Evolutionary conservation across 2,797 vertebrate genomes (phyloP).

Genomic region (Cercopithecus hamlyni): DNA sequence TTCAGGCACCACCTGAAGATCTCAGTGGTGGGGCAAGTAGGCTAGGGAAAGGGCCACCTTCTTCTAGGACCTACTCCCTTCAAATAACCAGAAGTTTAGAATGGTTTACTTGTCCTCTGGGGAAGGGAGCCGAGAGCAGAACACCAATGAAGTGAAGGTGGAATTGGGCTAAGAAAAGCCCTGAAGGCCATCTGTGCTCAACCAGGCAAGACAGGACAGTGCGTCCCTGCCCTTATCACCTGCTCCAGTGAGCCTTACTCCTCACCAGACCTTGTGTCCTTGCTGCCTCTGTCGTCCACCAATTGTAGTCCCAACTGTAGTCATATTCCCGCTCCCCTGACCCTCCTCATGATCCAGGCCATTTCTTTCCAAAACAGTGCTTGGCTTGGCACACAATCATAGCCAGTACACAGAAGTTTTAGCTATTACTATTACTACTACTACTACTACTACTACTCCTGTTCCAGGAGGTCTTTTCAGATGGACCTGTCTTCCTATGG

Average conservation of each 20-base stretch:
- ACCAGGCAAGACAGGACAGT: background rate
- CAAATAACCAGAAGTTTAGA: background rate
- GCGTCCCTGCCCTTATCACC: background rate
- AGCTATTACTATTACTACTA: background rate
- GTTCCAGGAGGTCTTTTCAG: background rate
- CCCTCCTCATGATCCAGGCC: background rate
- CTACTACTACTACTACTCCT: too few relatives aligned
- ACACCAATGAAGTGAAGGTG: background rate
- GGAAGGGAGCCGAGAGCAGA: conserved; percentile 15
- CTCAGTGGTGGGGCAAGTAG: background rate
- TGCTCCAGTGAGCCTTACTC: background rate
- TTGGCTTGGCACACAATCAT: background rate
- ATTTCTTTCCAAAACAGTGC: background rate
- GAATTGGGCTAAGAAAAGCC: conserved; percentile 32
- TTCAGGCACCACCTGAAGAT: background rate
- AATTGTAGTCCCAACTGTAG: background rate
- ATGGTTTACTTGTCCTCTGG: background rate
- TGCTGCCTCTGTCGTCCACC: background rate
- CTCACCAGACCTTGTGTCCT: background rate
- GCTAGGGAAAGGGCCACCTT: background rate
- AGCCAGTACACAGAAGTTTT: background rate
- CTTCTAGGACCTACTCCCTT: background rate
- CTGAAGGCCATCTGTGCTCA: background rate
- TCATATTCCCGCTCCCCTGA: background rate
- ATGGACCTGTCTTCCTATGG: background rate